Evolutionary conservation across 2,888 invertebrate species (phyloP), one percentile per base, ranked within the genome.

Genomic region (Antheraea yamamai): DNA sequence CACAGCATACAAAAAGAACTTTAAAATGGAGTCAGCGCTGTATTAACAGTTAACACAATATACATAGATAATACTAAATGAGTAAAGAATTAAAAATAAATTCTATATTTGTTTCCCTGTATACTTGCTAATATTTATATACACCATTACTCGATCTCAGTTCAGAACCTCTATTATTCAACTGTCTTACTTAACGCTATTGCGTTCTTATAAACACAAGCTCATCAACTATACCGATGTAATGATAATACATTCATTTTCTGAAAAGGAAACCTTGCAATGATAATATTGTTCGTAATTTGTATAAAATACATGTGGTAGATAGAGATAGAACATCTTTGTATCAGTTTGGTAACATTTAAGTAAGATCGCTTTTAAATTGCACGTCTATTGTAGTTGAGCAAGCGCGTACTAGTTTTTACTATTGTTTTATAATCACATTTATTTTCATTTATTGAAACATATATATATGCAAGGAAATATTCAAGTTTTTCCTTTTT

Each of bases 181-280:
- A 61, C 61, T 23, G 23, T 16, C 12, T 30, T 30, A 14, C 16
- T 66, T 16, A 30, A 66, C 30, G 14, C 26, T 30, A 66, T 66
- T 61, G 23, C 61, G 23, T 61, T 61, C n/a, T 61, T 10, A 61
- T 23, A 61, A 61, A 61, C 58, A 58, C n/a, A 61, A 23, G n/a
- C 64, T 66, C 26, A 16, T 66, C 64, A 14, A 14, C 64, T 2
- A 64, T 26, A 64, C 26, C 64, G 26, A 64, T 16, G 26, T 64
- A 26, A 30, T 66, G 89, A 90, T 90, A 84, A 82, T 80, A 77
- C 80, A 80, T 80, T 79, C 79, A 79, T 78, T 76, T 77, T 74
- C 39, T 83, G 85, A 84, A 86, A 85, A 87, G 85, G 82, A 86
- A 85, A 87, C 80, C 79, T 61, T 72, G 23, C 39, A 61, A 16